Conservation (phyloP, 2,888 invertebrate species). For the Chrysolina haemoptera region DNA sequence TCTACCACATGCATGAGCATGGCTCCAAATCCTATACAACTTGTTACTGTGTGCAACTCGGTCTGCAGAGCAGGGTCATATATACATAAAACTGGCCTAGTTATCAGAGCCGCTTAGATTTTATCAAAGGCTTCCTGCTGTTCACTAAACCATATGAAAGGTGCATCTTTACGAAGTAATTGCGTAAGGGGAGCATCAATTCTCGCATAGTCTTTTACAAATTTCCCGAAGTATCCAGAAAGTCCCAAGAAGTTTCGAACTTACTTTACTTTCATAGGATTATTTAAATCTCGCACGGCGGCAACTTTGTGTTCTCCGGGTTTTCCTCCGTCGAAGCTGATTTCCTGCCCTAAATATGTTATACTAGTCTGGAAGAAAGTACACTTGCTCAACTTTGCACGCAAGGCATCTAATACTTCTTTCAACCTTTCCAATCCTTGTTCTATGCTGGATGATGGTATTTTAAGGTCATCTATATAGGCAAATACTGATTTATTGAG, state of each 20-base stretch:
- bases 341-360: constrained; percentile 49
- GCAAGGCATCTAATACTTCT: not conserved
- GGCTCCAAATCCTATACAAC: constrained; percentile 40
- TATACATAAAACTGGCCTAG: constrained; percentile 44
- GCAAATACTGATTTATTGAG: constrained; percentile 34
- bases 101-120: constrained; percentile 32
- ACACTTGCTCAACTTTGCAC: constrained; percentile 47
- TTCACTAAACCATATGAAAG: constrained; percentile 41
- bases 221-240: constrained; percentile 47
- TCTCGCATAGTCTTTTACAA: constrained; percentile 41
- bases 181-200: constrained; percentile 42
- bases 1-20: constrained; percentile 50
- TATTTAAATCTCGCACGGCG: constrained; percentile 42
- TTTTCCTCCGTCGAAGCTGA: constrained; percentile 45
- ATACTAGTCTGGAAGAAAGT: constrained; percentile 43
- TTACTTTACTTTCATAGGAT: constrained; percentile 44
- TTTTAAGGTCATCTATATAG: constrained; percentile 48
- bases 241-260: constrained; percentile 51
- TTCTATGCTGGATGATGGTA: constrained; percentile 37
- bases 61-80: constrained; percentile 26
- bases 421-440: constrained; percentile 42
- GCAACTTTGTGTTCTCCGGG: constrained; percentile 45
- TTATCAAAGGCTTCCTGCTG: constrained; percentile 39
- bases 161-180: constrained; percentile 36
- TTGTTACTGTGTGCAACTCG: constrained; percentile 23